Evolutionary conservation across 1,140 invertebrate genomes (phyloP), one percentile per base, ranked within the genome.

Genomic region (Papilio helenus): DNA sequence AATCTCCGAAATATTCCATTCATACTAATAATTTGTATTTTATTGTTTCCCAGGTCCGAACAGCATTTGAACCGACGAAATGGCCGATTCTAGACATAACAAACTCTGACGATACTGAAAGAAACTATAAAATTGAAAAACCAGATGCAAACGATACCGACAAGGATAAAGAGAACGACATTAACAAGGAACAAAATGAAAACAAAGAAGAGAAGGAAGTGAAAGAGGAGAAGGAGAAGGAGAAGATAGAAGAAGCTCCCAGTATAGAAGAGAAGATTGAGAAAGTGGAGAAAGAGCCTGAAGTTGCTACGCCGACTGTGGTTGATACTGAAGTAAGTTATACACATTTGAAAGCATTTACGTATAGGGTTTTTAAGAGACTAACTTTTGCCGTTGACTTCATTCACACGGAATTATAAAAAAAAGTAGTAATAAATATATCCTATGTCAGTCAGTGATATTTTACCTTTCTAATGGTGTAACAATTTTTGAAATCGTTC

Each of bases 71-170:
- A 84, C 99, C 98, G 3, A 96, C 96, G 16, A 97, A 97, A 91
- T 99, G 98, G 98, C 98, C 98, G 29, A 96, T 99, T 71, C 91
- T 96, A 3, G 97, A 98, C 86, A 92, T 95, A 18, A 96, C 97
- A 82, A 95, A 94, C 81, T 74, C 76, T 18, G 84, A 84, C 44
- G 84, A 87, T 0, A 58, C 44, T 18, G 84, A 86, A 8, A 85
- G 81, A 51, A 71, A 39, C 3, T 80, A 85, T 2, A 78, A 80
- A 44, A 23, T 55, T 44, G 78, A 71, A 68, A 82, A 82, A 79
- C 65, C 80, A 51, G 79, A 79, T 29, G 23, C 73, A 58, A 81
- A 83, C 51, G 84, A 87, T 2, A 29, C 26, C 18, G 58, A 42
- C 18, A 76, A 16, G 79, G 55, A 61, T 73, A 14, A 78, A 76